Evolutionary conservation across 2,113 vertebrate species (phyloP), one percentile per base, ranked within the genome.

Genomic region (Mormyrus lacerda): DNA sequence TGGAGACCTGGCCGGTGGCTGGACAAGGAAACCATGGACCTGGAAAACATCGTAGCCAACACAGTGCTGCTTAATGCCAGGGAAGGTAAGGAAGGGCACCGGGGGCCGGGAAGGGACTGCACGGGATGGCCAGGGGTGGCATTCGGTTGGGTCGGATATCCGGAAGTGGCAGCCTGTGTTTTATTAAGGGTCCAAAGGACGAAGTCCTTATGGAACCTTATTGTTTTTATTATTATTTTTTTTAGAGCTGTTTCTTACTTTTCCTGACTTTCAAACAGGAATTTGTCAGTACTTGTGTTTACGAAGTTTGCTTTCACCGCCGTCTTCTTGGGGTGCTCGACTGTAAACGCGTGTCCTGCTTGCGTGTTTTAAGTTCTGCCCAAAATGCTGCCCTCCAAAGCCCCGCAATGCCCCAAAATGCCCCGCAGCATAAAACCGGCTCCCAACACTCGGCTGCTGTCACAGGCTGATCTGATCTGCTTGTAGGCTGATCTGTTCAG

Each of bases 11-110:
- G 82, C 17, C 44, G 3, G 44, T n/a, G 82, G 3, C 39, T 10
- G 44, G 39, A 24, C 24, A 17, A 87, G 50, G 50, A 87, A 87
- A 39, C 27, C n/a, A 89, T 89, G 88, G 88, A 89, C 35, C 69
- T 89, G 69, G 88, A 89, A 27, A 89, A 89, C n/a, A 89, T 89
- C 42, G 69, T 89, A 15, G 88, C 88, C 50, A 89, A 89, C 50
- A 89, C 45, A 31, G 88, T 89, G 5, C 50, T 89, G 9, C 76
- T 89, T 35, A 82, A 83, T 55, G 88, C 88, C 45, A 82, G 88
- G 35, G 88, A 89, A 89, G 88, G 88, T 89, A 82, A 73, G 88
- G 31, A 61, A 61, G 27, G 24, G 61, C 5, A 50, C 2, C 0
- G 50, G 50, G 8, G 9, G 13, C 45, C 0, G 8, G 82, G 3